Base-by-base conservation (phyloP, 2,113 vertebrate genomes). In the Esox niger region DNA sequence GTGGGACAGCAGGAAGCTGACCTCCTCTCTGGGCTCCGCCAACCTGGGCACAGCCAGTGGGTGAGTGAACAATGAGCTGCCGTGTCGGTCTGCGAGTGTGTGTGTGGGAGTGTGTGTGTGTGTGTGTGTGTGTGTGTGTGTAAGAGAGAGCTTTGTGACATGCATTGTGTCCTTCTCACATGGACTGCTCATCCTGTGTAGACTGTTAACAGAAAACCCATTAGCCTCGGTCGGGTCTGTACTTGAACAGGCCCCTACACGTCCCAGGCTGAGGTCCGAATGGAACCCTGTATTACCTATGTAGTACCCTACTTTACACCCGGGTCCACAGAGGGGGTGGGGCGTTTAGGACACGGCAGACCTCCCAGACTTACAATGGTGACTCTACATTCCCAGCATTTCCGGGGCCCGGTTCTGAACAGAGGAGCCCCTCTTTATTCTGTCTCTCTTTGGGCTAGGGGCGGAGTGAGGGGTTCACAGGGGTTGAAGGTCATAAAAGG, bases 1-100 rank as follows among this genome's bases (percentile, higher is more conserved):
- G 29, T 98, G 96, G 95, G 96, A 98, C 89, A 90, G 71, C 0
- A 90, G 96, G 66, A 87, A 68, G 27, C 80, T 98, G 82, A 86
- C 77, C 68, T 83, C 85, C 2, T 92, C 95, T 0, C 27, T 89
- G 63, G 77, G 91, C 67, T 91, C 91, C 0, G 0, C 87, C 83
- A 87, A 90, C 0, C 83, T 98, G 71, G 91, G 94, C 69, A 91
- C 91, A 2, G 93, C 95, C 0, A 91, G 88, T 0, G 92, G 94
- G 97, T 98, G 91, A 93, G 96, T 91, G 23, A 17, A 2, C 4
- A 30, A 7, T 54, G 6, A 6, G 64, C n/a, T 30, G 75, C 59
- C 38, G 62, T 31, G 13, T 38, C 66, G 76, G 67, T 64, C 32
- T 62, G 43, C 55, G 56, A 55, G 64, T 46, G 11, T n/a, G 32